These are phyloP conservation scores for Trichonephila inaurata DNA, from an alignment of 1,140 invertebrate genomes.

Conservation along the genomic window DNA sequence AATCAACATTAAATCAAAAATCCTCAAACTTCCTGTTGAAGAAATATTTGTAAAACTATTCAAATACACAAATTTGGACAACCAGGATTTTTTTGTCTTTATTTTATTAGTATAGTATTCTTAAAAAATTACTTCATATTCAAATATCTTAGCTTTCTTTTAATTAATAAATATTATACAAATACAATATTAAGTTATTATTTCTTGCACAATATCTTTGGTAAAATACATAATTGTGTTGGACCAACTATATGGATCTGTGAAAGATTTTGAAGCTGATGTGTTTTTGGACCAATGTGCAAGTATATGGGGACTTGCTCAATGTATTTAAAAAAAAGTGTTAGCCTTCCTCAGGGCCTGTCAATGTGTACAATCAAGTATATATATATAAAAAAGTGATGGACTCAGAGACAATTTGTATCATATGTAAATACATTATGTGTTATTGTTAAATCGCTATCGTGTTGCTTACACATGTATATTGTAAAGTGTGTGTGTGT, in stretches of 20 bases:
- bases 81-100: too few relatives aligned
- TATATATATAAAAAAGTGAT: conserved; percentile 44
- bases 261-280: background rate
- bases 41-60: too few relatives aligned
- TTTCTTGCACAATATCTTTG: background rate
- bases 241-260: background rate
- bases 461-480: conserved; percentile 68
- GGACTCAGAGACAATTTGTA: conserved; percentile 69
- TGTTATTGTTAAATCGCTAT: conserved; percentile 72
- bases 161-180: too few relatives aligned
- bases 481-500: conserved; percentile 57
- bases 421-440: conserved; percentile 73
- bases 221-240: background rate
- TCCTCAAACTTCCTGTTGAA: too few relatives aligned
- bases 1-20: too few relatives aligned
- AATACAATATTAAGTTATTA: too few relatives aligned
- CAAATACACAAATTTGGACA: too few relatives aligned
- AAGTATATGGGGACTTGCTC: conserved; percentile 57
- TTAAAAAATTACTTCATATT: too few relatives aligned
- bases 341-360: conserved; percentile 56
- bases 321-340: conserved; percentile 61
- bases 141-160: too few relatives aligned
- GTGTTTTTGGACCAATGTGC: conserved; percentile 40
- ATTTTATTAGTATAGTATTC: too few relatives aligned
- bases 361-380: conserved; percentile 72